These are phyloP conservation scores for Clunio marinus DNA, from an alignment of 2,888 invertebrate species.

Conservation along the genomic window DNA sequence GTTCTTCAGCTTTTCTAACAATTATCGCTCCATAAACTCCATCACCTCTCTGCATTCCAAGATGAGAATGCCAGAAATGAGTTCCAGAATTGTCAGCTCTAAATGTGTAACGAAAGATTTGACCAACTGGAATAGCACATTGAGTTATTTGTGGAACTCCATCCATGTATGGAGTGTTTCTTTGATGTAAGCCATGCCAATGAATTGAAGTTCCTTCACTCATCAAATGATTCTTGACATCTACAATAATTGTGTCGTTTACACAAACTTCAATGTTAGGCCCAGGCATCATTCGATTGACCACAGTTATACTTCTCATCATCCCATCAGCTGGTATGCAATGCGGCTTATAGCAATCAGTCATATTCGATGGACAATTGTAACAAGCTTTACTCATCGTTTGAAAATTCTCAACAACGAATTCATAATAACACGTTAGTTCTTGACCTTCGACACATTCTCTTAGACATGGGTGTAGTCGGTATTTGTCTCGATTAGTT, in stretches of 20 bases:
- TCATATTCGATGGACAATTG: conserved; percentile 68
- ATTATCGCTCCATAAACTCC: conserved; percentile 77
- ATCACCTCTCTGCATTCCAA: conserved; percentile 80
- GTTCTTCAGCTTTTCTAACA: conserved; percentile 64
- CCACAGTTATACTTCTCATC: conserved; percentile 66
- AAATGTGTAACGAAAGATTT: conserved; percentile 72
- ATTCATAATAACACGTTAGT: conserved; percentile 62
- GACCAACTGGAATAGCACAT: conserved; percentile 73
- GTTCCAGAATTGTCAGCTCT: conserved; percentile 70
- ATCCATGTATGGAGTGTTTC: conserved; percentile 77
- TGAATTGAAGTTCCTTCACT: conserved; percentile 82
- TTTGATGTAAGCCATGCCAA: conserved; percentile 87
- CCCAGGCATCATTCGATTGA: conserved; percentile 85
- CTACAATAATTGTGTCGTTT: conserved; percentile 77
- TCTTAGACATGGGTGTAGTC: conserved; percentile 58
- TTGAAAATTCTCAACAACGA: conserved; percentile 68
- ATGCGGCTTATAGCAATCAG: conserved; percentile 72
- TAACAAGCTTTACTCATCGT: conserved; percentile 86
- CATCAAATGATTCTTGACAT: conserved; percentile 72
- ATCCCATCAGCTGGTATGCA: conserved; percentile 83
- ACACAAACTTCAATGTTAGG: conserved; percentile 82
- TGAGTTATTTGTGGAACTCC: conserved; percentile 83
- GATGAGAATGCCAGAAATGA: conserved; percentile 80
- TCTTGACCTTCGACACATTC: conserved; percentile 55
- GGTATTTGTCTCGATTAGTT: conserved; percentile 47